phyloP scores from a whole-genome alignment of 2,888 invertebrate genomes.

The Muschampia plurimacula region DNA sequence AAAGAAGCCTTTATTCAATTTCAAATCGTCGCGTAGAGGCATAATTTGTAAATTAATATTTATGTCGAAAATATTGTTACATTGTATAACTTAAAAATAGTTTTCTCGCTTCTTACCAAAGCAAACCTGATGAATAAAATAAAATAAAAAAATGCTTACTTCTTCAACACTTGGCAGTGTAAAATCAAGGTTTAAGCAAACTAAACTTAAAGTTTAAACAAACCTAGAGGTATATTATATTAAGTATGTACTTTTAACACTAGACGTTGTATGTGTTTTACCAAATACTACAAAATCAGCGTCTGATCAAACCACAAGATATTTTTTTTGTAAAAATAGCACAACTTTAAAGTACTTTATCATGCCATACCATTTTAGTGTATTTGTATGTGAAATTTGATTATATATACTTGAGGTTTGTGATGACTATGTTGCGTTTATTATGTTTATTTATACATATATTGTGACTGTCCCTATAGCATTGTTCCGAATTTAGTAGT shows the following conservation, averaged over 20 bases:
- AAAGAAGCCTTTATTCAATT: neutral
- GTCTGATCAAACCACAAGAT: neutral
- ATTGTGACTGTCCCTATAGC: conserved; percentile 18
- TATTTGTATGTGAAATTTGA: neutral
- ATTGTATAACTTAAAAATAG: conserved; percentile 8
- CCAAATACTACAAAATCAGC: conserved; percentile 17
- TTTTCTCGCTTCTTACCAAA: conserved; percentile 20
- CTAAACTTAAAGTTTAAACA: neutral
- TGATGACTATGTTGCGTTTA: conserved; percentile 13
- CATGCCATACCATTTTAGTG: neutral
- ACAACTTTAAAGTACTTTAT: neutral
- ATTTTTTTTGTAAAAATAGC: conserved; percentile 4
- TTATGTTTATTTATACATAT: neutral
- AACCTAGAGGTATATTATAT: neutral
- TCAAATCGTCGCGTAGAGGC: neutral
- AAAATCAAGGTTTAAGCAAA: neutral
- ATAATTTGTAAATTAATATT: neutral
- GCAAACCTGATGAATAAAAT: neutral
- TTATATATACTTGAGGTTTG: conserved; percentile 26
- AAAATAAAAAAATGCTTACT: neutral
- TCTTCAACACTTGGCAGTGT: neutral
- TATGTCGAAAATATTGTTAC: neutral
- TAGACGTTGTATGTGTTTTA: conserved; percentile 24
- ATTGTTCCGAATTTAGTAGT: neutral
- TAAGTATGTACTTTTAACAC: neutral